Evolutionary conservation across 2,888 invertebrate genomes (phyloP), one percentile per base, ranked within the genome.

Genomic region (Agrotis ipsilon): DNA sequence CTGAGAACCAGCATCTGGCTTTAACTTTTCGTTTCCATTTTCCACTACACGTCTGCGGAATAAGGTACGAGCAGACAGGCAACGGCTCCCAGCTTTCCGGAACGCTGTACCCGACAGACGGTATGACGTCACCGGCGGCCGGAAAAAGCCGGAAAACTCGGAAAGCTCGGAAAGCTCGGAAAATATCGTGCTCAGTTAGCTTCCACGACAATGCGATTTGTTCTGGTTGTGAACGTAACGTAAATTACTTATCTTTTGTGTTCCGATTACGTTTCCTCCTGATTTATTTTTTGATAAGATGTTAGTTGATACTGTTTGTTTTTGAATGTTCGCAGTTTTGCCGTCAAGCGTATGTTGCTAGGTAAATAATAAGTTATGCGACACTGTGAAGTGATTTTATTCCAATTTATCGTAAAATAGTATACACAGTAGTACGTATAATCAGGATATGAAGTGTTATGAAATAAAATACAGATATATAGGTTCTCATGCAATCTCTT

Each of bases 111-210:
- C 75, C 57, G 63, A 71, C 81, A 80, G 69, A 62, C 72, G 62
- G 46, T 24, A 71, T 67, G 68, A 61, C 64, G 61, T 52, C 57
- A 54, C 24, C 78, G 83, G 81, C 87, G 79, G 74, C 68, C 73
- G 82, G 84, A 81, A 87, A 81, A 82, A 79, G 78, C 64, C 75
- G 80, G 83, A 81, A 86, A 81, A 83, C 73, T 78, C 57, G 80
- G 69, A 68, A 78, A 72, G 78, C 63, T 27, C 75, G 80, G 81
- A 81, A 86, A 81, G 75, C 73, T 77, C 62, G 70, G 69, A 68
- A 78, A 64, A 70, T 60, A 52, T 62, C 64, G 57, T 39, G 62
- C 61, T 14, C 54, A 72, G 62, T 57, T 71, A 78, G 45, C 43
- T 78, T 59, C 60, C 58, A 77, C 46, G 68, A 60, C 65, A 77